phyloP scores from a whole-genome alignment of 2,113 vertebrate genomes.

The Oxygymnocypris stewartii region DNA sequence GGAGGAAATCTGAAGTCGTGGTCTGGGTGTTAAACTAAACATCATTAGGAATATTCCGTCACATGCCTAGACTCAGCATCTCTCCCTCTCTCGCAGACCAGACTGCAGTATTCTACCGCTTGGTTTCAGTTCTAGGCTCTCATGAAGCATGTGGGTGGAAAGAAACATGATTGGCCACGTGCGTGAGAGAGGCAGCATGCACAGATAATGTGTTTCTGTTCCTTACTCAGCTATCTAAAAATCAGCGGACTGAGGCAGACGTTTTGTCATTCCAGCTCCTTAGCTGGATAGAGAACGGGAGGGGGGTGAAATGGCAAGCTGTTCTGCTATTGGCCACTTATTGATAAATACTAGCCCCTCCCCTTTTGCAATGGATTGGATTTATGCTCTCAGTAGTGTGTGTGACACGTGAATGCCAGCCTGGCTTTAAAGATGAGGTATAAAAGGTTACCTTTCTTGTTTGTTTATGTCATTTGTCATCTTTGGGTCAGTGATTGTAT shows the following conservation, averaged over 20 bases:
- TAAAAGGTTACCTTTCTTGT: neutral
- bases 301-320: slow-evolving; percentile 4
- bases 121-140: slow-evolving; percentile 16
- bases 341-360: slow-evolving; percentile 41
- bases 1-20: neutral
- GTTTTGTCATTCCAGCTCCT: slow-evolving; percentile 29
- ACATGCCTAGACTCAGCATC: slow-evolving; percentile 17
- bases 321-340: slow-evolving; percentile 34
- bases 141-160: slow-evolving; percentile 26
- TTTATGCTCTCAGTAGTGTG: slow-evolving; percentile 11
- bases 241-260: slow-evolving; percentile 14
- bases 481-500: neutral
- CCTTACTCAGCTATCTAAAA: slow-evolving; percentile 26
- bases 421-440: neutral
- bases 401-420: slow-evolving; percentile 12
- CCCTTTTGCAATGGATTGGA: slow-evolving; percentile 24
- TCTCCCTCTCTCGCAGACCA: slow-evolving; percentile 13
- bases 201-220: slow-evolving; percentile 39
- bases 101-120: slow-evolving; percentile 26
- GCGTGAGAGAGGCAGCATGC: slow-evolving; percentile 14
- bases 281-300: slow-evolving; percentile 4
- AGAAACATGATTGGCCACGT: slow-evolving; percentile 43
- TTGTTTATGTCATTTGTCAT: neutral
- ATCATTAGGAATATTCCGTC: slow-evolving; percentile 36
- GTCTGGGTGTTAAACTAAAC: neutral